Evolutionary conservation across 2,797 vertebrate species (phyloP), one percentile per base, ranked within the genome.

Genomic region (Clarias fuscus): DNA sequence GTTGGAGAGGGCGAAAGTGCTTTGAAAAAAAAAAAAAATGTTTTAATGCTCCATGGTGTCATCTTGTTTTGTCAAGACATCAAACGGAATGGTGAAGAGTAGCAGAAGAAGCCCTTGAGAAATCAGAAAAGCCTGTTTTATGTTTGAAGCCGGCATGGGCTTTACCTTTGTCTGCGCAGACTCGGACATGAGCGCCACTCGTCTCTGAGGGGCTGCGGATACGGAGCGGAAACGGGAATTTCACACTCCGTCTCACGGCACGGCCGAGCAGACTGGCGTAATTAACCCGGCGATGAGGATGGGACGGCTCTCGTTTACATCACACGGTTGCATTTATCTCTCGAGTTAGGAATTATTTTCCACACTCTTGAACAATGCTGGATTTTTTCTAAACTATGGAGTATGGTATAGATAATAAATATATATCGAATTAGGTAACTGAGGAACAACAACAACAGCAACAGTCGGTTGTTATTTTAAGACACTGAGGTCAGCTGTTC

Each of bases 71-170:
- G 95, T 96, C 94, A 96, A 95, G 95, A 96, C 96, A 98, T 99
- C 96, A 98, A 98, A 98, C 96, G 95, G 97, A 99, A 98, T 97
- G 93, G 92, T 95, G 94, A 96, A 97, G 96, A 96, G 95, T 95
- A 97, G 96, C 96, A 96, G 94, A 96, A 96, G 92, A 96, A 97
- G 94, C 96, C 96, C 96, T 92, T 92, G 96, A 97, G 96, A 97
- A 97, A 97, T 97, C 95, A 96, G 93, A 91, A 94, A 94, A 94
- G 93, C 92, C 93, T 48, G 93, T 94, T 82, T 95, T 95, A 95
- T 94, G 90, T 97, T 95, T 97, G 96, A 98, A 96, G 96, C 95
- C 96, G 94, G 79, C 58, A 59, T 72, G 67, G 1, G 64, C 33
- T 77, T 53, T 82, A 70, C 72, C 75, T 78, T 95, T 96, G 85